These are phyloP conservation scores for Ascidia mentula DNA, from an alignment of 23 tunicate genomes.

Conservation along the genomic window DNA sequence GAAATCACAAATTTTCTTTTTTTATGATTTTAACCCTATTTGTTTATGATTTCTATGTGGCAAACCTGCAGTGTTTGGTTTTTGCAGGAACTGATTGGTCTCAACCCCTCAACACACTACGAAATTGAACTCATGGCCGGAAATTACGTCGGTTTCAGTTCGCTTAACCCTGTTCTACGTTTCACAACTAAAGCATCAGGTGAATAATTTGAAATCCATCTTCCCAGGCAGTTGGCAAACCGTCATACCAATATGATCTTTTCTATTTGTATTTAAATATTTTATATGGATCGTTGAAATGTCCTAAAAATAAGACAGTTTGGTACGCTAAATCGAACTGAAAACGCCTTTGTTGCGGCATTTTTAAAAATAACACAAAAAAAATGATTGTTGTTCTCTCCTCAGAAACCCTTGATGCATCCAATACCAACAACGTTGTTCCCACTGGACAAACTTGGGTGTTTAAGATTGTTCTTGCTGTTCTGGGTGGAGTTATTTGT, in stretches of 20 bases:
- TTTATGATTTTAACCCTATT: not conserved
- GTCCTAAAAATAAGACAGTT: too few relatives aligned
- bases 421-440: too few relatives aligned
- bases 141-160: conserved; percentile 71
- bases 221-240: too few relatives aligned
- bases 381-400: too few relatives aligned
- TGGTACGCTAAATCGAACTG: too few relatives aligned
- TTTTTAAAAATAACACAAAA: too few relatives aligned
- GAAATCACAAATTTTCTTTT: not conserved
- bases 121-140: conserved; percentile 45
- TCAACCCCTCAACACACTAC: conserved; percentile 50
- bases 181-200: conserved; percentile 36
- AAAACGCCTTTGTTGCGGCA: too few relatives aligned
- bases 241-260: not conserved
- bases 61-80: too few relatives aligned
- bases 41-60: not conserved
- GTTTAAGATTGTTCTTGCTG: conserved; percentile 16
- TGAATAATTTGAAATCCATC: not conserved
- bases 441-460: not conserved
- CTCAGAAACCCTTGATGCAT: too few relatives aligned
- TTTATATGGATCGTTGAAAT: not conserved
- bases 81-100: not conserved
- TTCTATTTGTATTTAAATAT: not conserved
- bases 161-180: conserved; percentile 41
- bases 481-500: conserved; percentile 12